Percentiles rank a stretch among this genome's conserved stretches.
These are phyloP conservation scores for Coracopsis vasa DNA, from an alignment of 2,113 vertebrate species.

Conservation along the genomic window DNA sequence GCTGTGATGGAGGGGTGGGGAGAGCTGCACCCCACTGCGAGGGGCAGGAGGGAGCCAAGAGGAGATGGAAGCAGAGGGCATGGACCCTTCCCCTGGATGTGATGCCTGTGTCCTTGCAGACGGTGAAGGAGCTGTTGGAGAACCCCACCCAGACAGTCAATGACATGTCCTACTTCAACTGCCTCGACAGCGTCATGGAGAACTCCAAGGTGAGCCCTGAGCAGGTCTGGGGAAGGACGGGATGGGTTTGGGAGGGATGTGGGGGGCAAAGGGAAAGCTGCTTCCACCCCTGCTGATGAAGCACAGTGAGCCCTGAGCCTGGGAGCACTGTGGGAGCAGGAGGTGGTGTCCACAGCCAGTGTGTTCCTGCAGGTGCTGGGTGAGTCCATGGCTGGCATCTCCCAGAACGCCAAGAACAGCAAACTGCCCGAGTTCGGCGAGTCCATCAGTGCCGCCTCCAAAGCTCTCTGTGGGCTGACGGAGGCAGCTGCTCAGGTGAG, in stretches of 20 bases:
- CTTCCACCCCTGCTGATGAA: neutral
- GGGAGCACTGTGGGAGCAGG: rapidly evolving
- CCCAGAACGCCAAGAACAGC: slow-evolving; percentile 96
- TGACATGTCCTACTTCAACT: slow-evolving; percentile 95
- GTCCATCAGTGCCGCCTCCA: slow-evolving; percentile 89
- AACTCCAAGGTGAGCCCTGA: slow-evolving; percentile 89
- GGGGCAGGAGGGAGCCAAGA: neutral
- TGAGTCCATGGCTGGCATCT: slow-evolving; percentile 97
- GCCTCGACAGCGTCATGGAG: slow-evolving; percentile 98
- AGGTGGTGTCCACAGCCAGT: neutral
- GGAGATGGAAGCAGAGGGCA: neutral
- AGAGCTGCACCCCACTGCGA: rapidly evolving
- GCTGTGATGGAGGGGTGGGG: neutral
- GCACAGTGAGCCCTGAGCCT: neutral
- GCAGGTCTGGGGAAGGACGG: neutral
- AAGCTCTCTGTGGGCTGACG: slow-evolving; percentile 93
- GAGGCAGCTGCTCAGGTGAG: slow-evolving; percentile 95
- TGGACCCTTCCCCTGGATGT: neutral
- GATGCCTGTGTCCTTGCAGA: slow-evolving; percentile 70
- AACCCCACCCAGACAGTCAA: slow-evolving; percentile 92
- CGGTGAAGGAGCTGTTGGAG: slow-evolving; percentile 91
- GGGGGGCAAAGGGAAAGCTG: neutral
- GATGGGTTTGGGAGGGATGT: neutral
- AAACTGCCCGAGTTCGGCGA: slow-evolving; percentile 94
- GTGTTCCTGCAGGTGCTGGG: slow-evolving; percentile 83